Conservation (phyloP, 2,797 vertebrate genomes). For the Rallus crepitans region DNA sequence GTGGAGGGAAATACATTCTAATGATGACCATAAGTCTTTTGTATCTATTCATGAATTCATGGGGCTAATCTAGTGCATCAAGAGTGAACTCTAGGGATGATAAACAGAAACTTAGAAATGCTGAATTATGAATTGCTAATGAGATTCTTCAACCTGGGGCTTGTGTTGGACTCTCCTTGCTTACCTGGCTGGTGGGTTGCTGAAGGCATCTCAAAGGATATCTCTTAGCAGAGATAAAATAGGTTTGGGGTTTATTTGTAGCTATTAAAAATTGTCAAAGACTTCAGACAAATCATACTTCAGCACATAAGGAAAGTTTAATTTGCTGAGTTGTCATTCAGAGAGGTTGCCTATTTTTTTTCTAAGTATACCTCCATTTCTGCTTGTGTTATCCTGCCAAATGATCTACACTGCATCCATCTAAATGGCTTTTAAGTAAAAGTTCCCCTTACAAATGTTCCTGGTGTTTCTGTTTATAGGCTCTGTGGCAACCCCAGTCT, state of each 20-base stretch:
- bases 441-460: neutral
- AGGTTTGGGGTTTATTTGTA: neutral
- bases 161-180: neutral
- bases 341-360: neutral
- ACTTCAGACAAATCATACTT: neutral
- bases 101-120: conserved; percentile 39
- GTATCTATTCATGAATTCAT: conserved; percentile 64
- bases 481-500: neutral
- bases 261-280: neutral
- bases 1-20: conserved; percentile 22
- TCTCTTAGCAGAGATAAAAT: neutral
- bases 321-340: neutral
- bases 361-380: neutral
- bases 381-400: neutral
- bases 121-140: conserved; percentile 50
- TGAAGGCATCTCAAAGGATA: neutral
- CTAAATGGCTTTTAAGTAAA: neutral
- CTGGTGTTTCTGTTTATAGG: neutral
- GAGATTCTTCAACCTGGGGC: neutral
- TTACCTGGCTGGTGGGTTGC: neutral
- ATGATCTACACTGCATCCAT: neutral
- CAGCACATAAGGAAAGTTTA: neutral
- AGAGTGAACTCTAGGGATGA: conserved; percentile 34
- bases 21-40: conserved; percentile 53
- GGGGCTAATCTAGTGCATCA: neutral